Conservation (phyloP, 2,888 invertebrate genomes). For the Brenthis daphne region DNA sequence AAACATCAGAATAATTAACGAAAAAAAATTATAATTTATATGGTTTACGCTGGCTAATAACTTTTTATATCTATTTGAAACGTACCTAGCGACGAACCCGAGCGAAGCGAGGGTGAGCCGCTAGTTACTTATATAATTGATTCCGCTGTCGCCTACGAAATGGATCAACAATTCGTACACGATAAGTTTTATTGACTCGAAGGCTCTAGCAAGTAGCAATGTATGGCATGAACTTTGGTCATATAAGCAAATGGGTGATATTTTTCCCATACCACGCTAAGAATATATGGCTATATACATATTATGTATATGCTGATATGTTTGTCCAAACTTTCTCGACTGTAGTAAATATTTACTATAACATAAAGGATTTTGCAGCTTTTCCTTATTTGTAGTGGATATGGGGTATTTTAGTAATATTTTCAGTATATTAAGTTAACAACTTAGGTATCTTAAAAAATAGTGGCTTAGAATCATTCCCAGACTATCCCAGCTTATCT, state of each 20-base stretch:
- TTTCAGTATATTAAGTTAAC: too few relatives aligned
- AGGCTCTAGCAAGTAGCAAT: constrained; percentile 26
- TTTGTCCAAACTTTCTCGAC: constrained; percentile 21
- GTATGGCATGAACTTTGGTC: constrained; percentile 34
- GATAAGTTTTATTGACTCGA: constrained; percentile 45
- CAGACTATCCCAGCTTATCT: too few relatives aligned
- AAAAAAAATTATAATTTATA: too few relatives aligned
- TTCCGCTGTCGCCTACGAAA: constrained; percentile 30
- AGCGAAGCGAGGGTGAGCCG: too few relatives aligned
- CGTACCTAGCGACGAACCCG: too few relatives aligned
- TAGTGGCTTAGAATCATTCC: too few relatives aligned
- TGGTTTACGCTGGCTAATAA: too few relatives aligned
- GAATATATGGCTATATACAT: constrained; percentile 1
- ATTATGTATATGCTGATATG: constrained; percentile 16
- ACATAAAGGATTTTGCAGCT: not conserved
- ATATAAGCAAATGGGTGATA: constrained; percentile 34
- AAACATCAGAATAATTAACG: too few relatives aligned
- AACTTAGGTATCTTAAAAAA: too few relatives aligned
- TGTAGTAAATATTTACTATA: not conserved
- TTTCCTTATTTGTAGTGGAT: too few relatives aligned
- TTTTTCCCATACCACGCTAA: constrained; percentile 30
- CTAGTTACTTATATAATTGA: not conserved
- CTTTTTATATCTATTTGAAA: too few relatives aligned
- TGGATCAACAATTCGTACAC: constrained; percentile 34
- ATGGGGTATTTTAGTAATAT: too few relatives aligned